Evolutionary conservation across 2,797 vertebrate genomes (phyloP).

Genomic region (Notolabrus celidotus): DNA sequence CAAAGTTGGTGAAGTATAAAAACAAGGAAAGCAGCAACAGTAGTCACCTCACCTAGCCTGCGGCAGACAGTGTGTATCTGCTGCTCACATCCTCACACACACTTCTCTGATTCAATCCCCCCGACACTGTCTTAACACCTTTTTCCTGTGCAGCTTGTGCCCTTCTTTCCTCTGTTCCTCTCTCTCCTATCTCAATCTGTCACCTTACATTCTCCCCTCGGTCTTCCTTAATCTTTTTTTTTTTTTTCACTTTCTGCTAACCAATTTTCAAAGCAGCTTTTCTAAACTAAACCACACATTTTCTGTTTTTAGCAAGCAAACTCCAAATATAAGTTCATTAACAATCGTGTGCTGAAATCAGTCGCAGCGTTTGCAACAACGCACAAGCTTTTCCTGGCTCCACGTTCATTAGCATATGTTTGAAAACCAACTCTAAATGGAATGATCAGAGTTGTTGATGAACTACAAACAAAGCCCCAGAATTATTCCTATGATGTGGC

Average conservation of each 20-base stretch:
- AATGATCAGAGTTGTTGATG: slow-evolving; percentile 63
- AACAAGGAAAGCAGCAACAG: slow-evolving; percentile 40
- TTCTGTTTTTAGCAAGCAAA: slow-evolving; percentile 46
- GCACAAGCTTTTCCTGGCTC: slow-evolving; percentile 35
- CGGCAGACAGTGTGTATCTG: slow-evolving; percentile 33
- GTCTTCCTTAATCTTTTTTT: slow-evolving; percentile 46
- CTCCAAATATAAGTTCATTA: slow-evolving; percentile 62
- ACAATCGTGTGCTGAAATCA: slow-evolving; percentile 52
- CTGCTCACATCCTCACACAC: slow-evolving; percentile 37
- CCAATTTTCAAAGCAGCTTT: slow-evolving; percentile 62
- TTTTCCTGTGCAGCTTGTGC: slow-evolving; percentile 60
- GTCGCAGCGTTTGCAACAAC: slow-evolving; percentile 41
- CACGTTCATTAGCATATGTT: slow-evolving; percentile 67
- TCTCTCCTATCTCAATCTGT: slow-evolving; percentile 63
- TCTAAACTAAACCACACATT: slow-evolving; percentile 49
- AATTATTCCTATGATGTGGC: slow-evolving; percentile 49
- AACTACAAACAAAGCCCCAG: slow-evolving; percentile 61
- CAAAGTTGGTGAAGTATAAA: slow-evolving; percentile 41
- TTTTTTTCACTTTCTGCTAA: slow-evolving; percentile 33
- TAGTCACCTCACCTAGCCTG: slow-evolving; percentile 47
- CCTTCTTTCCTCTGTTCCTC: slow-evolving; percentile 44
- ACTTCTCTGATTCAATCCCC: slow-evolving; percentile 48
- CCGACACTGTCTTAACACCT: slow-evolving; percentile 59
- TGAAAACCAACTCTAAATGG: slow-evolving; percentile 67
- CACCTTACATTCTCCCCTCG: slow-evolving; percentile 61